A percentile compares a stretch with the other conserved stretches of the same genome.
Evolutionary conservation across 2,797 vertebrate genomes (phyloP).

Genomic region (Pygocentrus nattereri): DNA sequence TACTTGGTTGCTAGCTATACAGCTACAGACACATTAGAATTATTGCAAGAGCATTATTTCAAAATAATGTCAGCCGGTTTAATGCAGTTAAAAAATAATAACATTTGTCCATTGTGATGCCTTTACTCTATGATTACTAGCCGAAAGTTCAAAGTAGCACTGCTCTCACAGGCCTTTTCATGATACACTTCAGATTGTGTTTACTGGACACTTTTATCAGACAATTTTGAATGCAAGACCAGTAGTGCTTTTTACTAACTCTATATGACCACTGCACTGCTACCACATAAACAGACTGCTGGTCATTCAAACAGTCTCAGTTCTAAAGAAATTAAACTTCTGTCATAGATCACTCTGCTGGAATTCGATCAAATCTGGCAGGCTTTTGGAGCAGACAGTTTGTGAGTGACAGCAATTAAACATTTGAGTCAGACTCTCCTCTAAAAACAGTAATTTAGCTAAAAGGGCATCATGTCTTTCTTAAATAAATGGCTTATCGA

Average conservation of each 20-base stretch:
- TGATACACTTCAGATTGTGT: too few species aligned
- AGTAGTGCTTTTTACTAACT: neutral
- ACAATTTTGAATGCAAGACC: neutral
- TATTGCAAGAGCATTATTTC: too few species aligned
- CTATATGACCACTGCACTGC: neutral
- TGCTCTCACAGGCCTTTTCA: too few species aligned
- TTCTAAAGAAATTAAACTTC: neutral
- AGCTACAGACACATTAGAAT: too few species aligned
- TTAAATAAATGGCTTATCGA: neutral
- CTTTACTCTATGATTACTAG: too few species aligned
- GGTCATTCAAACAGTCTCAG: neutral
- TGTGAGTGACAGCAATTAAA: neutral
- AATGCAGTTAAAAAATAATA: too few species aligned
- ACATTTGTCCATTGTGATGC: too few species aligned
- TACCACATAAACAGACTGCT: neutral
- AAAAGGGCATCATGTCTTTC: neutral
- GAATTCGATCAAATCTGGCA: neutral
- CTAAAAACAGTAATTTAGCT: neutral
- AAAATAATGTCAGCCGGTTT: too few species aligned
- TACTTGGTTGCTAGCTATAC: too few species aligned
- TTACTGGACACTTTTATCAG: neutral
- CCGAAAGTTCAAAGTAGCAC: too few species aligned
- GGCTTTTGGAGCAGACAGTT: neutral
- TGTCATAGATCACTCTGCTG: neutral
- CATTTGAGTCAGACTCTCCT: neutral